A percentile compares a stretch with the other conserved stretches of the same genome.
These are phyloP conservation scores for Hymenochirus boettgeri DNA, from an alignment of 2,113 vertebrate species.

Conservation along the genomic window DNA sequence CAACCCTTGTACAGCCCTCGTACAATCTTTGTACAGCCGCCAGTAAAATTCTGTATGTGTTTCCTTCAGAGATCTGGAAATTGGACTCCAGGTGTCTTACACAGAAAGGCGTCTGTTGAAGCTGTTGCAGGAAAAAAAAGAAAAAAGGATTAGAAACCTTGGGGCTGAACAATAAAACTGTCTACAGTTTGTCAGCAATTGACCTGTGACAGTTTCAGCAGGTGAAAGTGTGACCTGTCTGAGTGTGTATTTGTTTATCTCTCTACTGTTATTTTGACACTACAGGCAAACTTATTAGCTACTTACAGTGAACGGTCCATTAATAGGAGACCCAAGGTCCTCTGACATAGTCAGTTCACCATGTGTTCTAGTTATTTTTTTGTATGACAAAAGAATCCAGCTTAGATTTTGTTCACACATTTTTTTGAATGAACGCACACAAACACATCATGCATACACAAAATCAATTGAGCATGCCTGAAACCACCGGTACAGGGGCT, in stretches of 20 bases:
- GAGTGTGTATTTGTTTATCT: slow-evolving; percentile 41
- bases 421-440: too few species aligned
- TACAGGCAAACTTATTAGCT: slow-evolving; percentile 9
- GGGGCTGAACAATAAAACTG: slow-evolving; percentile 40
- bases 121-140: not conserved
- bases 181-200: slow-evolving; percentile 47
- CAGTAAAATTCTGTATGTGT: not conserved
- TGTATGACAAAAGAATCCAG: too few species aligned
- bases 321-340: not conserved
- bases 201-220: slow-evolving; percentile 51
- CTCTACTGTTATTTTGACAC: slow-evolving; percentile 34
- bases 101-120: slow-evolving; percentile 4
- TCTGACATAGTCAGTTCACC: too few species aligned
- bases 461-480: too few species aligned
- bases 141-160: slow-evolving; percentile 8
- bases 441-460: too few species aligned
- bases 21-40: too few species aligned
- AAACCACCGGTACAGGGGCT: too few species aligned
- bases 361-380: too few species aligned
- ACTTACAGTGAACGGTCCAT: not conserved
- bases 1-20: too few species aligned
- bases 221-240: slow-evolving; percentile 45
- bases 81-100: not conserved
- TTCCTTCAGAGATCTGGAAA: slow-evolving; percentile 18
- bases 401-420: too few species aligned